Evolutionary conservation across 2,888 invertebrate species (phyloP).

Genomic region (Adelphocoris suturalis): DNA sequence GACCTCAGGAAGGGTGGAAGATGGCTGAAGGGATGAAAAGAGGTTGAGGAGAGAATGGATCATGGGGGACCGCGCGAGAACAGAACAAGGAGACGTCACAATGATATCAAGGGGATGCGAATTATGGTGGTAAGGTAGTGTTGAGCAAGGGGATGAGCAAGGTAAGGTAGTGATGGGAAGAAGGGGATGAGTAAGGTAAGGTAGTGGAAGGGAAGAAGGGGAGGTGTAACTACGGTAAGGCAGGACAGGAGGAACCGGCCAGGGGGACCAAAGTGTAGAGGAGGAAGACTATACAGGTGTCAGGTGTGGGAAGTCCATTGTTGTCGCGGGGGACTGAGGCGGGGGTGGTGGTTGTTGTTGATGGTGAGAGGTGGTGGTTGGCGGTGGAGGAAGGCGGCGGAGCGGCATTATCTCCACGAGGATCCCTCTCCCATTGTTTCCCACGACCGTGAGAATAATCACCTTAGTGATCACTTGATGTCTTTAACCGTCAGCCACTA

Average conservation of each 20-base stretch:
- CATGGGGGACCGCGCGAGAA: not conserved
- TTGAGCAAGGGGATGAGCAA: not conserved
- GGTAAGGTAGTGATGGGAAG: not conserved
- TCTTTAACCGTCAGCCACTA: slow-evolving; percentile 1
- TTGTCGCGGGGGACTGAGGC: not conserved
- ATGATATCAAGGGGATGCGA: not conserved
- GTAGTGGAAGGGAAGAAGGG: not conserved
- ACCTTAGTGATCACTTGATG: slow-evolving; percentile 19
- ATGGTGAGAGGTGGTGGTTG: too few relatives aligned
- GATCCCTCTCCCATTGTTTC: slow-evolving; percentile 6
- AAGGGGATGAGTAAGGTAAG: not conserved
- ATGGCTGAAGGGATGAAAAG: not conserved
- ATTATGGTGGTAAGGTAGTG: too few relatives aligned
- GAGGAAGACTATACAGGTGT: not conserved
- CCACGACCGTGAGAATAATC: not conserved
- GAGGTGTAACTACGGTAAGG: not conserved
- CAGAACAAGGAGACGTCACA: not conserved
- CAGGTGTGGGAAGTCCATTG: not conserved
- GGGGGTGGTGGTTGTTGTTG: too few relatives aligned
- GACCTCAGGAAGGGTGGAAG: not conserved
- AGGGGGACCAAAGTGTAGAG: not conserved
- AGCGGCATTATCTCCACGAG: not conserved
- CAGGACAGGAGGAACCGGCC: not conserved
- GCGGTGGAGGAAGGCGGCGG: too few relatives aligned
- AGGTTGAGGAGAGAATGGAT: not conserved